Conservation (phyloP, 2,888 invertebrate species). For the Drosophila sordidapex region DNA sequence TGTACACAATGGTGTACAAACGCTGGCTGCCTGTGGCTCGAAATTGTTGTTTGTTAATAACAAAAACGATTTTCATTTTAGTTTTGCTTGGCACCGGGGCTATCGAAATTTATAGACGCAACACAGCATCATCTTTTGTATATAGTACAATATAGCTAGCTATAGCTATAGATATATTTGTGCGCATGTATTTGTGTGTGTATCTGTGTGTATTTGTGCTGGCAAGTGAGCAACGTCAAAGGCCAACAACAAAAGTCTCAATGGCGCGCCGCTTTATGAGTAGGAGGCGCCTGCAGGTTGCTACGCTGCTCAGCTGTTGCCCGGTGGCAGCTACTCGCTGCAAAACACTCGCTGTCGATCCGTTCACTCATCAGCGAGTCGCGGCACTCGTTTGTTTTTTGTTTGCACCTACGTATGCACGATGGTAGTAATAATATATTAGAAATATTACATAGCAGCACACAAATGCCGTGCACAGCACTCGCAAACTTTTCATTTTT, state of each 20-base stretch:
- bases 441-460: conserved; percentile 77
- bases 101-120: conserved; percentile 61
- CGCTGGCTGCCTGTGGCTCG: conserved; percentile 22
- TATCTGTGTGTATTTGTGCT: conserved; percentile 19
- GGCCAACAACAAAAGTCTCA: conserved; percentile 62
- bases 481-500: conserved; percentile 62
- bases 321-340: conserved; percentile 36
- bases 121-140: conserved; percentile 41
- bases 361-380: conserved; percentile 13
- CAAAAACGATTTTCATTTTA: conserved; percentile 56
- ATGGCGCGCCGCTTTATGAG: conserved; percentile 63
- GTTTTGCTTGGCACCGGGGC: conserved; percentile 55
- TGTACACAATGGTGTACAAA: conserved; percentile 1
- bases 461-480: conserved; percentile 69
- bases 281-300: conserved; percentile 57
- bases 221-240: conserved; percentile 59
- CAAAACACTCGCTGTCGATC: background rate
- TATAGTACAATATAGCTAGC: conserved; percentile 34
- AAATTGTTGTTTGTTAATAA: conserved; percentile 55
- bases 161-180: conserved; percentile 27
- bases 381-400: conserved; percentile 20
- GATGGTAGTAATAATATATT: conserved; percentile 78
- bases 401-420: conserved; percentile 65
- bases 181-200: background rate
- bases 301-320: conserved; percentile 71